Percentiles rank a stretch among this genome's conserved stretches.
Evolutionary conservation across 2,888 invertebrate species (phyloP).

Genomic region (Dysmachus trigonus): DNA sequence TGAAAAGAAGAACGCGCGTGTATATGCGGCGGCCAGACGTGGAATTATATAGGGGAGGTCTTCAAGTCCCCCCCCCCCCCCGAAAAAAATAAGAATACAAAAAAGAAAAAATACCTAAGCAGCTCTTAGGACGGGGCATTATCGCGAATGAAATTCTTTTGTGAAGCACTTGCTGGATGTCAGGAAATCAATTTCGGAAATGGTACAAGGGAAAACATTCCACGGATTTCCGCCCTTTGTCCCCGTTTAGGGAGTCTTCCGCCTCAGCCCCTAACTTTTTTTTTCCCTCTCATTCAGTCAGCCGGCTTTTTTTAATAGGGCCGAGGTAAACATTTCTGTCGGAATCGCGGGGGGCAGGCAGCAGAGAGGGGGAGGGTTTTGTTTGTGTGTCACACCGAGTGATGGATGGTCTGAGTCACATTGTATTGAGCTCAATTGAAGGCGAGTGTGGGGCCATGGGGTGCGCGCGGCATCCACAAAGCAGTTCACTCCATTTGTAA

Average conservation of each 20-base stretch:
- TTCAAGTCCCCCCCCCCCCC: background rate
- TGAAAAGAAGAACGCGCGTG: background rate
- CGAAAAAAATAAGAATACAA: no score
- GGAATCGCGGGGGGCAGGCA: background rate
- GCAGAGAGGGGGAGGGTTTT: no score
- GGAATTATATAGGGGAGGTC: background rate
- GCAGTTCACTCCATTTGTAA: slow-evolving; percentile 10
- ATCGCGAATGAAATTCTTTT: slow-evolving; percentile 40
- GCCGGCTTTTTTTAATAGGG: background rate
- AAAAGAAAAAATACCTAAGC: background rate
- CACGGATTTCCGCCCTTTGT: slow-evolving; percentile 38
- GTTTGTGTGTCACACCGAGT: slow-evolving; percentile 25
- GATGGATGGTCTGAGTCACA: slow-evolving; percentile 19
- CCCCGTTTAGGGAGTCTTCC: background rate
- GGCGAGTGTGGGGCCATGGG: background rate
- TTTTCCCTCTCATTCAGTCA: background rate
- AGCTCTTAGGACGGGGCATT: slow-evolving; percentile 14
- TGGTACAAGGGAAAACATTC: slow-evolving; percentile 38
- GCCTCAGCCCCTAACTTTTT: background rate
- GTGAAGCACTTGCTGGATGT: slow-evolving; percentile 32
- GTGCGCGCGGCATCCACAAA: background rate
- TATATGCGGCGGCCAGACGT: background rate
- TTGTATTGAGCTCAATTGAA: slow-evolving; percentile 21
- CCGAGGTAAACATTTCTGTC: background rate
- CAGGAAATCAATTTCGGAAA: slow-evolving; percentile 41